These are phyloP conservation scores for Chiroxiphia lanceolata DNA, from an alignment of 2,797 vertebrate species.

Conservation along the genomic window DNA sequence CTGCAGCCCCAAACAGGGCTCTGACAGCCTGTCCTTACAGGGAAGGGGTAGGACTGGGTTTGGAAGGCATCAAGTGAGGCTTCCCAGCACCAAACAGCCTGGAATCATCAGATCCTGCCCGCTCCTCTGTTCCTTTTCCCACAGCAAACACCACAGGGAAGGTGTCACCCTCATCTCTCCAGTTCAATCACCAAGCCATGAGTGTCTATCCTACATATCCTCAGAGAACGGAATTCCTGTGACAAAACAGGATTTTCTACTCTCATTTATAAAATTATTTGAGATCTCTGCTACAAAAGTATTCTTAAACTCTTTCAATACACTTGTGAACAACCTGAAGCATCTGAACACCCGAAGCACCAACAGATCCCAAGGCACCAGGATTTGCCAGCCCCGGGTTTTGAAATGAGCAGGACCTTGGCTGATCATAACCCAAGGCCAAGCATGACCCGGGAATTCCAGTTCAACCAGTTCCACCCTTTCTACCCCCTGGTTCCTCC, in stretches of 20 bases:
- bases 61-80: neutral
- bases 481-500: neutral
- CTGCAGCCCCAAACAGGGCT: neutral
- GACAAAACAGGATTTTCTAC: neutral
- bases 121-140: neutral
- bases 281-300: neutral
- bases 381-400: neutral
- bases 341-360: neutral
- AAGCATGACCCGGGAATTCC: neutral
- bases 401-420: neutral
- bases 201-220: neutral
- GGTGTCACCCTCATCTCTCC: neutral
- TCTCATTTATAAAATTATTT: neutral
- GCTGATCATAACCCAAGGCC: neutral
- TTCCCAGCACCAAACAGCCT: neutral
- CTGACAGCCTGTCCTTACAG: neutral
- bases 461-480: constrained; percentile 39
- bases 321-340: neutral
- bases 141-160: neutral
- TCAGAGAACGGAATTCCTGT: neutral
- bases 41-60: neutral
- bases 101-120: neutral
- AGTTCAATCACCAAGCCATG: neutral
- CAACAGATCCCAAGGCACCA: neutral
- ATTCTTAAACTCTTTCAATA: neutral